Percentiles rank a stretch among this genome's conserved stretches.
Conservation (phyloP, 2,888 invertebrate species). For the Lacanobia wlatinum region DNA sequence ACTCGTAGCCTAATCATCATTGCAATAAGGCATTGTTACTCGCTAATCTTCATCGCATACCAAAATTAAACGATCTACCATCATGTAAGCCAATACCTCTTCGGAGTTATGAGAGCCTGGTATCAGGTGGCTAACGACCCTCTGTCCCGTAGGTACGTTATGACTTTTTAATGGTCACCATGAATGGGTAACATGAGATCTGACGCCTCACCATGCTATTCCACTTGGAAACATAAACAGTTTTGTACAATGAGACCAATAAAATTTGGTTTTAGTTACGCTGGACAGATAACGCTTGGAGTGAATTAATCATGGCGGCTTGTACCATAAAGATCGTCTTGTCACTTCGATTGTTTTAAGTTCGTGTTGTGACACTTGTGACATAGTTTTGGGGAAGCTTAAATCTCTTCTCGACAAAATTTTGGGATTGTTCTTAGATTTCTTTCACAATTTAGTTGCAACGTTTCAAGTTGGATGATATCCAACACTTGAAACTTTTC, state of each 20-base stretch:
- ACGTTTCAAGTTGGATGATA: too few relatives aligned
- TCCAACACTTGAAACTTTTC: too few relatives aligned
- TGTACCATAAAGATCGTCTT: constrained; percentile 58
- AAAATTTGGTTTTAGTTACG: constrained; percentile 85
- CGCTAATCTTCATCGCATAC: constrained; percentile 73
- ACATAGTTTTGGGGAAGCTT: constrained; percentile 33
- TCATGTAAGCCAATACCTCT: constrained; percentile 68
- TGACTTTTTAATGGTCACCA: constrained; percentile 88
- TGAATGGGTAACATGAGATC: constrained; percentile 89
- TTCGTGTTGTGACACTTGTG: constrained; percentile 46
- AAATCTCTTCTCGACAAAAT: constrained; percentile 17
- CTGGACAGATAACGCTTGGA: constrained; percentile 66
- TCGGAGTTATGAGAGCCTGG: constrained; percentile 83
- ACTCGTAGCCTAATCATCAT: constrained; percentile 60
- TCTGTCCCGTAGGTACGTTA: constrained; percentile 89
- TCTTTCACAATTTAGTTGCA: neutral
- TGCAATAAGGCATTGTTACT: constrained; percentile 67
- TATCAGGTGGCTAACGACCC: constrained; percentile 88
- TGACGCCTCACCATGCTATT: constrained; percentile 74
- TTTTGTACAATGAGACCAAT: constrained; percentile 80
- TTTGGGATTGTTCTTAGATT: neutral
- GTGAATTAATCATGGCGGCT: constrained; percentile 67
- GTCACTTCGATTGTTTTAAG: constrained; percentile 53
- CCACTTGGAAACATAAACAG: constrained; percentile 85
- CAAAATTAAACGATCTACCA: constrained; percentile 76